Evolutionary conservation across 2,888 invertebrate species (phyloP), one percentile per base, ranked within the genome.

Genomic region (Artemia sinica): DNA sequence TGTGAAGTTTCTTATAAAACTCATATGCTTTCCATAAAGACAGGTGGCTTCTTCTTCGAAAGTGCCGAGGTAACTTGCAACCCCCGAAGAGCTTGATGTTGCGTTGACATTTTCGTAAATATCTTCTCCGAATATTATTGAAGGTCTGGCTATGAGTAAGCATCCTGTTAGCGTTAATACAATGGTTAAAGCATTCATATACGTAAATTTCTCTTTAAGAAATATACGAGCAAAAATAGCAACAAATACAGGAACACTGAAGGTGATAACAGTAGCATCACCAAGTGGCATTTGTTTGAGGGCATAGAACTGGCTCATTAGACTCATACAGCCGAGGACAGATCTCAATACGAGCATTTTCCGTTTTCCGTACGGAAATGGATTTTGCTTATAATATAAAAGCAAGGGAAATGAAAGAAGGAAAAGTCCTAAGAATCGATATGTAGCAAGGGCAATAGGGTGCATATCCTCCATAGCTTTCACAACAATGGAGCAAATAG

Each of bases 191-290:
- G 88, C 84, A 75, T 89, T 89, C 79, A 92, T 91, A 70, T 88
- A 79, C 52, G 91, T 89, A 76, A 91, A 92, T 0, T 89, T 87
- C 75, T 93, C 92, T 50, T 89, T 89, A n/a, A 92, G 81, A 77
- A 92, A 91, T 49, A 77, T 74, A 52, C 77, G 74, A 1, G 77
- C 77, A 69, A 77, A 77, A 74, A 93, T 85, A 66, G 90, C 88
- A 51, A 92, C 92, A 80, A 93, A 92, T 50, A 93, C 91, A 2
- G 92, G 92, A 67, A 91, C 91, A 65, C 91, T 91, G 78, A 92
- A 92, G 49, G 92, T 90, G 71, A 91, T 88, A 5, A 91, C 90
- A 8, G 90, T 90, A 41, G 92, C 91, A 78, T 93, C 91, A 49
- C 91, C 92, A 72, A 93, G 78, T 1, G 91, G 91, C 88, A 93